A percentile compares a stretch with the other conserved stretches of the same genome.
Conservation (phyloP, 2,888 invertebrate genomes). For the Andrena praecox region DNA sequence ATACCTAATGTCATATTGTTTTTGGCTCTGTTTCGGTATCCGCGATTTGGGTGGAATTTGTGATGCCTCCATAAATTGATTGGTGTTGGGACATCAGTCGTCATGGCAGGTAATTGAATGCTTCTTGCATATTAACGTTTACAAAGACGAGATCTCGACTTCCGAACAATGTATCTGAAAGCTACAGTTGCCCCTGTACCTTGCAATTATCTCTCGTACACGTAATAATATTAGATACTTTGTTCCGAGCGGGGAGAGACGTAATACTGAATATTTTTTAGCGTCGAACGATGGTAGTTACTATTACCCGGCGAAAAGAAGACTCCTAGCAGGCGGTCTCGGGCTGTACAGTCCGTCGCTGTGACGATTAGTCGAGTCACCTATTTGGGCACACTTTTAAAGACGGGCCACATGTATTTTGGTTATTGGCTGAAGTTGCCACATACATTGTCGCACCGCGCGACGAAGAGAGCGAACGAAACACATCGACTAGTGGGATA, state of each 20-base stretch:
- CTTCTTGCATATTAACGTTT: conserved; percentile 56
- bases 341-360: no score
- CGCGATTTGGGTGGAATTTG: conserved; percentile 82
- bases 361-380: no score
- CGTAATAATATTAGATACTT: conserved; percentile 7
- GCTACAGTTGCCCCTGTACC: not conserved
- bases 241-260: not conserved
- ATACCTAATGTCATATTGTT: conserved; percentile 81
- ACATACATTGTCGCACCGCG: no score
- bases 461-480: no score
- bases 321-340: no score
- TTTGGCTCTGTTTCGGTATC: conserved; percentile 82
- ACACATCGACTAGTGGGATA: no score
- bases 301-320: no score
- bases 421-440: no score
- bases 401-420: no score
- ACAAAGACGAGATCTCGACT: conserved; percentile 2
- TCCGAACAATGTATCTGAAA: conserved; percentile 3
- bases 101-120: conserved; percentile 83
- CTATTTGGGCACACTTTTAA: no score
- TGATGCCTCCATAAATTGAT: conserved; percentile 82
- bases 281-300: conserved; percentile 29
- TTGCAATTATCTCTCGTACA: not conserved
- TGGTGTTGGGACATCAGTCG: conserved; percentile 84
- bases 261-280: conserved; percentile 7